phyloP scores from a whole-genome alignment of 2,888 invertebrate genomes.

The Microdon myrmicae region DNA sequence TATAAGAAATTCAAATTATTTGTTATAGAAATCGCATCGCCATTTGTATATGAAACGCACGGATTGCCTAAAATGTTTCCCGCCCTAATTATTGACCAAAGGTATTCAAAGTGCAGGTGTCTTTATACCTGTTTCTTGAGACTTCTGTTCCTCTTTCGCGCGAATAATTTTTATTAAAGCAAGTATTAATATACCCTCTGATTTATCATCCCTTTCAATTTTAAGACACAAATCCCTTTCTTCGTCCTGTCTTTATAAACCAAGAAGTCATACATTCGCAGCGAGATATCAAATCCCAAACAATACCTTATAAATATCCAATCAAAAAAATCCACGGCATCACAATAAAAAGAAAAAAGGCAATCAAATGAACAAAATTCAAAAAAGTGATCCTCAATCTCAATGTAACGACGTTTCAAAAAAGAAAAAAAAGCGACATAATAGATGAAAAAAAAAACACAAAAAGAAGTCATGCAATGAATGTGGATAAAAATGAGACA shows the following conservation, averaged over 20 bases:
- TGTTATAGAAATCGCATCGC: no score
- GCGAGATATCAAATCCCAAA: constrained; percentile 39
- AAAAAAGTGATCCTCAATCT: no score
- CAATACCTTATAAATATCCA: constrained; percentile 39
- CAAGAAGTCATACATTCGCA: constrained; percentile 35
- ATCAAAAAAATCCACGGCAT: constrained; percentile 25
- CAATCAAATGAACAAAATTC: constrained; percentile 34
- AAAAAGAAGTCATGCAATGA: constrained; percentile 29
- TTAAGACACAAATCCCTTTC: no score
- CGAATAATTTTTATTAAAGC: no score
- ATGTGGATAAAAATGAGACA: constrained; percentile 40
- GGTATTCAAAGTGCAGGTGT: constrained; percentile 1
- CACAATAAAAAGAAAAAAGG: constrained; percentile 2
- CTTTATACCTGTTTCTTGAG: constrained; percentile 5
- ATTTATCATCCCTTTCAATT: no score
- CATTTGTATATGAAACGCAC: no score
- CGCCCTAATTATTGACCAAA: neutral
- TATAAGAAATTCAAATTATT: no score
- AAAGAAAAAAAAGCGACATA: no score
- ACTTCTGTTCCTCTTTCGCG: no score
- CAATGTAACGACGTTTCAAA: constrained; percentile 26
- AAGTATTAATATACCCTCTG: no score
- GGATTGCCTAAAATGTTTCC: no score
- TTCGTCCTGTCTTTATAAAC: no score
- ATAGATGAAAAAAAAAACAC: constrained; percentile 5